A percentile compares a stretch with the other conserved stretches of the same genome.
Conservation (phyloP, 1,140 invertebrate species). For the Vollenhovia emeryi region DNA sequence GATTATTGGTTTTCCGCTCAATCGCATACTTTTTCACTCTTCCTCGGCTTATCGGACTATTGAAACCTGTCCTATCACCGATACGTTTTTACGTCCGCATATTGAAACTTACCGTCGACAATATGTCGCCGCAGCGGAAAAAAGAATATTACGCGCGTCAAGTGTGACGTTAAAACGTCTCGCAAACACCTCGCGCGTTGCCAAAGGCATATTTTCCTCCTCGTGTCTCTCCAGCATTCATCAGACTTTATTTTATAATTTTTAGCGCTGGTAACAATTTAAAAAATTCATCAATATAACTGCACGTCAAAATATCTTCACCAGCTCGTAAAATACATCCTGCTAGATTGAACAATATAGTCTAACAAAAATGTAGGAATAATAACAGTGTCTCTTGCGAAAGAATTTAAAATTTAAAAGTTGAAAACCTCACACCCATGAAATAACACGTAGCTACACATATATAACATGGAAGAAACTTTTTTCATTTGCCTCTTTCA, state of each 20-base stretch:
- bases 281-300: neutral
- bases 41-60: slow-evolving; percentile 36
- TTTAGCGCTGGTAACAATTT: neutral
- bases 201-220: neutral
- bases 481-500: slow-evolving; percentile 1
- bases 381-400: neutral
- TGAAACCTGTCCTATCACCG: slow-evolving; percentile 35
- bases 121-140: slow-evolving; percentile 30
- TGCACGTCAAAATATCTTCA: neutral
- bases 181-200: neutral
- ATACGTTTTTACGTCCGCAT: slow-evolving; percentile 39
- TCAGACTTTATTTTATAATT: neutral
- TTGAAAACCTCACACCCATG: neutral
- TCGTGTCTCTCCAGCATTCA: neutral
- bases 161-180: neutral
- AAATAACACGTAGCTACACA: neutral
- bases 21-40: slow-evolving; percentile 38
- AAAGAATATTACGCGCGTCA: slow-evolving; percentile 9
- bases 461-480: neutral
- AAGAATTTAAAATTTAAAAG: neutral
- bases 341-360: neutral
- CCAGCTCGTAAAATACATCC: neutral
- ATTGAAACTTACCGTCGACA: slow-evolving; percentile 46
- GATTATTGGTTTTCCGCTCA: slow-evolving; percentile 61
- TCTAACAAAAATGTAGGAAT: neutral